Evolutionary conservation across 2,797 vertebrate genomes (phyloP).

Genomic region (Octomys mimax): DNA sequence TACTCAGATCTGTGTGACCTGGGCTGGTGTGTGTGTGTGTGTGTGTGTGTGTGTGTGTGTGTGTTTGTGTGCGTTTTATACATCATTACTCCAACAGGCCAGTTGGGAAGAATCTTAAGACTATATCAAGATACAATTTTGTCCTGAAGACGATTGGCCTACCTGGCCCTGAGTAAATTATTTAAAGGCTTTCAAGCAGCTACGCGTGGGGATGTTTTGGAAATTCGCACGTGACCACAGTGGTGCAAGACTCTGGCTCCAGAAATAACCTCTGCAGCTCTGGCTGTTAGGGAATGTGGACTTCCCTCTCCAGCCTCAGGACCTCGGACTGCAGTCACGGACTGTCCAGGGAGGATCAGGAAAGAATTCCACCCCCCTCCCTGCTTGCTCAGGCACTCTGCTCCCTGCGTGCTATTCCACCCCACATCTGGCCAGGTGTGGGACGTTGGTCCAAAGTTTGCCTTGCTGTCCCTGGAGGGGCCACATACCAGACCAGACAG

Average conservation of each 20-base stretch:
- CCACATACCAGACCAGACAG: conserved; percentile 72
- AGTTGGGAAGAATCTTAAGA: conserved; percentile 18
- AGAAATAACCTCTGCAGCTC: conserved; percentile 80
- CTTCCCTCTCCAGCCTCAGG: background rate
- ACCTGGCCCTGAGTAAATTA: conserved; percentile 18
- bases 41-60: background rate
- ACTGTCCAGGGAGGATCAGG: conserved; percentile 37
- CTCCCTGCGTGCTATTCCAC: conserved; percentile 70
- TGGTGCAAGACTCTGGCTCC: conserved; percentile 24
- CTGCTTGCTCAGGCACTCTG: background rate
- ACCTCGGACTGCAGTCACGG: conserved; percentile 54
- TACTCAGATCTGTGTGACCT: background rate
- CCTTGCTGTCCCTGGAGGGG: conserved; percentile 72
- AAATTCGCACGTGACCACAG: background rate
- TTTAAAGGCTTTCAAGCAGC: conserved; percentile 63
- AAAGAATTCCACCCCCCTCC: conserved; percentile 68
- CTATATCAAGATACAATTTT: conserved; percentile 35
- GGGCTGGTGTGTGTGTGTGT: background rate
- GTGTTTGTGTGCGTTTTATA: background rate
- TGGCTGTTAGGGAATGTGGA: conserved; percentile 14
- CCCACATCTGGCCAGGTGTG: conserved; percentile 78
- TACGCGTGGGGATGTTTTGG: conserved; percentile 14
- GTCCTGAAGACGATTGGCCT: conserved; percentile 15
- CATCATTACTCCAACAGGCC: background rate
- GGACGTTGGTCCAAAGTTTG: conserved; percentile 61